phyloP scores from a whole-genome alignment of 1,140 invertebrate species.

The Radopholus similis region DNA sequence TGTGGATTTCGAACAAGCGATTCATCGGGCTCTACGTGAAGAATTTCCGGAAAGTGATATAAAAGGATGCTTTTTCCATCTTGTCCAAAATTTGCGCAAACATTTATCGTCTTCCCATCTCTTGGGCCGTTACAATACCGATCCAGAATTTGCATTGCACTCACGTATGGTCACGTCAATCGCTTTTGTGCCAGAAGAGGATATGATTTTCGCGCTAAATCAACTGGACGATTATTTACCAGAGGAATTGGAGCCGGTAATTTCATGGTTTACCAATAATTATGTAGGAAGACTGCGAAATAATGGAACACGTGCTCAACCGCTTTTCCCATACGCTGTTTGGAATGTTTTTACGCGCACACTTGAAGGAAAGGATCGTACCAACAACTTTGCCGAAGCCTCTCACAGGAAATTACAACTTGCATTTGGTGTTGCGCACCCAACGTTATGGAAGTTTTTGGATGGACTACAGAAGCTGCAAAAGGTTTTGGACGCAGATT shows the following conservation, averaged over 20 bases:
- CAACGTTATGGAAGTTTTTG: background rate
- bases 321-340: background rate
- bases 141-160: background rate
- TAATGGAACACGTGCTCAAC: background rate
- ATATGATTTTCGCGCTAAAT: background rate
- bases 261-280: background rate
- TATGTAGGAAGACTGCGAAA: background rate
- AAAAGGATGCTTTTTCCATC: background rate
- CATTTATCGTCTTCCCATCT: background rate
- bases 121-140: background rate
- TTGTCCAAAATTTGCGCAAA: background rate
- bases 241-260: background rate
- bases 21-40: background rate
- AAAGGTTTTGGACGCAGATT: background rate
- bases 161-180: background rate
- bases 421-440: background rate
- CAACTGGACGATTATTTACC: background rate
- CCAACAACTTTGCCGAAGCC: background rate
- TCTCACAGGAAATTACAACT: background rate
- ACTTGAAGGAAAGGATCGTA: background rate
- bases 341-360: background rate
- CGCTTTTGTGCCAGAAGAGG: background rate
- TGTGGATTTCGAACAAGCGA: too few species aligned
- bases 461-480: background rate
- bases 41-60: background rate